Evolutionary conservation across 2,797 vertebrate genomes (phyloP).

Genomic region (Micrastur ruficollis): DNA sequence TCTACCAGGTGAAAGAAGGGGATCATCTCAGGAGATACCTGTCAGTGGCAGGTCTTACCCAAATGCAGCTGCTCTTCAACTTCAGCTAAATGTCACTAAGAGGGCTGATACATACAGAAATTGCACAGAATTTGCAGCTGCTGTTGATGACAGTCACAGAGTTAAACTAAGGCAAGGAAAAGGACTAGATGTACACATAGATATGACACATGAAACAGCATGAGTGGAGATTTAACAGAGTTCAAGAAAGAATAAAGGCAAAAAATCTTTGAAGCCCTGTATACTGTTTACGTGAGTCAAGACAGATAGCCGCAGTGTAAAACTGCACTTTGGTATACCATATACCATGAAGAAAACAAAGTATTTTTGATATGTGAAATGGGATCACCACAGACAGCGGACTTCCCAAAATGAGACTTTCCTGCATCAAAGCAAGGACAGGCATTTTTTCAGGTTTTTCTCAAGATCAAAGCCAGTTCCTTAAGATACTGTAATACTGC

Average conservation of each 20-base stretch:
- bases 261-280: neutral
- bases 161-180: neutral
- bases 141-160: neutral
- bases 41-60: neutral
- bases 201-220: neutral
- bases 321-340: neutral
- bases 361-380: neutral
- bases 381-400: neutral
- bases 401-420: neutral
- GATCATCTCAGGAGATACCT: neutral
- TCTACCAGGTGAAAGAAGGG: neutral
- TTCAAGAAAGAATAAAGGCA: neutral
- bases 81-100: neutral
- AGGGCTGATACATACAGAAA: neutral
- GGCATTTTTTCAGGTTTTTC: neutral
- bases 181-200: neutral
- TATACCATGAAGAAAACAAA: neutral
- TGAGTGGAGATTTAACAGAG: neutral
- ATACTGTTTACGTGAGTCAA: neutral
- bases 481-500: neutral
- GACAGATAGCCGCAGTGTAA: neutral
- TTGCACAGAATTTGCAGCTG: neutral
- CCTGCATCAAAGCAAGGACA: neutral
- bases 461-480: neutral
- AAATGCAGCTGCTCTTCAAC: neutral